Percentiles rank a stretch among this genome's conserved stretches.
Evolutionary conservation across 2,113 vertebrate species (phyloP).

Genomic region (Lepus timidus): DNA sequence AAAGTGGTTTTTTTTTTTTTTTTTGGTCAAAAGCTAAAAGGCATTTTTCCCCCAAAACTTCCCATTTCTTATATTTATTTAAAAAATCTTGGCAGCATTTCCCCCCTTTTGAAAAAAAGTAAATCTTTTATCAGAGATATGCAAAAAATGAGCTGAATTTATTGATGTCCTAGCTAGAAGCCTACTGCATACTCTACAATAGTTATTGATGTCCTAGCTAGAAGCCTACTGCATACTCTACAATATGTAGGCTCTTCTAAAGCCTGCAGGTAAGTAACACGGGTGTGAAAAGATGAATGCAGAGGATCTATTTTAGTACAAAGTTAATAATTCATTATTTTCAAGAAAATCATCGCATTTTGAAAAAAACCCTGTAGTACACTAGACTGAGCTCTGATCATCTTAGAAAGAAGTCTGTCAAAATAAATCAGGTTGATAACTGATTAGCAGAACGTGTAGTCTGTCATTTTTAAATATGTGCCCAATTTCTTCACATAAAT

Average conservation of each 20-base stretch:
- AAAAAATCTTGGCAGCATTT: conserved; percentile 32
- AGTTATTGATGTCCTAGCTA: neutral
- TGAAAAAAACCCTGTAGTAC: conserved; percentile 46
- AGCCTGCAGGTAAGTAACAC: conserved; percentile 39
- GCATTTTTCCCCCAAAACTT: neutral
- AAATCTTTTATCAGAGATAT: conserved; percentile 52
- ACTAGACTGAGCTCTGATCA: conserved; percentile 69
- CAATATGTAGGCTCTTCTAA: conserved; percentile 47
- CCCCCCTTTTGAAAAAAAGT: conserved; percentile 38
- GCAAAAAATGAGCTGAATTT: conserved; percentile 29
- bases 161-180: neutral
- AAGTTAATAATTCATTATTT: conserved; percentile 70
- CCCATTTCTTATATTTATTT: conserved; percentile 67
- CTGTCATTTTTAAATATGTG: conserved; percentile 83
- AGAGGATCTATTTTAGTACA: conserved; percentile 55
- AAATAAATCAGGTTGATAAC: conserved; percentile 82
- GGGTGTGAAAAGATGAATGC: conserved; percentile 58
- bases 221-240: conserved; percentile 39
- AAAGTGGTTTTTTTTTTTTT: neutral
- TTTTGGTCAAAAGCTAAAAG: conserved; percentile 73
- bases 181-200: conserved; percentile 33
- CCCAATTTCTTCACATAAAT: conserved; percentile 83
- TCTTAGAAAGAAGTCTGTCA: conserved; percentile 67
- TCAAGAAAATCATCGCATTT: conserved; percentile 31
- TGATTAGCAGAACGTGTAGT: conserved; percentile 82